phyloP scores from a whole-genome alignment of 2,888 invertebrate species.

The Eristalis intricaria region DNA sequence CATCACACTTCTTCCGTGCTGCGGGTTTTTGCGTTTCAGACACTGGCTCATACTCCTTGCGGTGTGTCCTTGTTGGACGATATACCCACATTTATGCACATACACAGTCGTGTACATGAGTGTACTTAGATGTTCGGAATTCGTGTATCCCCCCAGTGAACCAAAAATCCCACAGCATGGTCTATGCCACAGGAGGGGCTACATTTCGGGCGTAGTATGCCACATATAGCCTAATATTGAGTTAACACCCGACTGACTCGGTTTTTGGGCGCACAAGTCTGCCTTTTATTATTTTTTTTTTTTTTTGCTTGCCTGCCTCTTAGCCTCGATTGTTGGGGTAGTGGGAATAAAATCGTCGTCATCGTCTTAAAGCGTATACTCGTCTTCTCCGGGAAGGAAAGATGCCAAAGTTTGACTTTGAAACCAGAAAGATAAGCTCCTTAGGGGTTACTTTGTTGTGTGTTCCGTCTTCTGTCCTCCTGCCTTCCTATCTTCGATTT shows the following conservation, averaged over 20 bases:
- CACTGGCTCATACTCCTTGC: slow-evolving; percentile 26
- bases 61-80: slow-evolving; percentile 59
- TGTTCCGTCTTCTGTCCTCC: slow-evolving; percentile 15
- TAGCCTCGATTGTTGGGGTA: slow-evolving; percentile 40
- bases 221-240: slow-evolving; percentile 68
- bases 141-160: slow-evolving; percentile 52
- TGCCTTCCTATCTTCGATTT: background rate
- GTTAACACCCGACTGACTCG: slow-evolving; percentile 75
- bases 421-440: slow-evolving; percentile 68
- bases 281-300: slow-evolving; percentile 1
- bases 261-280: slow-evolving; percentile 73
- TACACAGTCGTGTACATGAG: background rate
- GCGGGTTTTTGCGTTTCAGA: slow-evolving; percentile 63
- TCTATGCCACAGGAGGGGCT: slow-evolving; percentile 14
- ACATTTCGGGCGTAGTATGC: slow-evolving; percentile 26
- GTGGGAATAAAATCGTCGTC: slow-evolving; percentile 30
- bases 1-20: slow-evolving; percentile 7
- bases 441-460: slow-evolving; percentile 69
- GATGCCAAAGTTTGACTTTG: slow-evolving; percentile 64
- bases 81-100: slow-evolving; percentile 48
- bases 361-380: slow-evolving; percentile 57
- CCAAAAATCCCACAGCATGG: slow-evolving; percentile 40
- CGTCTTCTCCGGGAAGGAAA: slow-evolving; percentile 36
- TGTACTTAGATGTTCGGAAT: background rate
- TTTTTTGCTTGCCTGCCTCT: background rate